These are phyloP conservation scores for Chaetoderma sp. DNA, from an alignment of 2,888 invertebrate genomes.

Conservation along the genomic window DNA sequence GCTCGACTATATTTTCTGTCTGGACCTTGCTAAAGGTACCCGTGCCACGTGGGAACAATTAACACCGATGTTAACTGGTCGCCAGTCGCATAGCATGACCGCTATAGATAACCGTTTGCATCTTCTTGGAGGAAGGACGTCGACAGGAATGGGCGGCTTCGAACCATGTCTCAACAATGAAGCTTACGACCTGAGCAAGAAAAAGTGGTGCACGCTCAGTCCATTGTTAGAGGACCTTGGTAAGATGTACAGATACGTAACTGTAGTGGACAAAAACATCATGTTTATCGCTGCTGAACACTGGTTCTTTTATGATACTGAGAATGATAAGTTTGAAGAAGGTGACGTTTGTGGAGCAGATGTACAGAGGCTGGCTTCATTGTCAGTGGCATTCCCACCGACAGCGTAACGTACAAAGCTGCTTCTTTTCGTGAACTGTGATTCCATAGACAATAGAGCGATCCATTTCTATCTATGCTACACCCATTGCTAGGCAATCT, in stretches of 20 bases:
- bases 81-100: slow-evolving; percentile 64
- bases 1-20: slow-evolving; percentile 29
- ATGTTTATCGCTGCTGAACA: slow-evolving; percentile 54
- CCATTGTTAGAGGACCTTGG: slow-evolving; percentile 52
- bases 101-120: slow-evolving; percentile 50
- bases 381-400: slow-evolving; percentile 51
- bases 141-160: slow-evolving; percentile 41
- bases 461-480: no score
- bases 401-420: background rate
- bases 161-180: slow-evolving; percentile 57
- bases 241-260: slow-evolving; percentile 52
- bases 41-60: slow-evolving; percentile 51
- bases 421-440: background rate
- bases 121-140: slow-evolving; percentile 63
- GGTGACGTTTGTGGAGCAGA: slow-evolving; percentile 51
- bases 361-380: slow-evolving; percentile 48
- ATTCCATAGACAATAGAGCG: no score
- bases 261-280: slow-evolving; percentile 44
- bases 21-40: slow-evolving; percentile 29
- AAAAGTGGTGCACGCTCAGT: slow-evolving; percentile 64
- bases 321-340: slow-evolving; percentile 50
- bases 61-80: slow-evolving; percentile 51
- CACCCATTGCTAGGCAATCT: no score
- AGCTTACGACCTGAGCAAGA: slow-evolving; percentile 59
- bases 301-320: slow-evolving; percentile 53